Evolutionary conservation across 1,140 invertebrate genomes (phyloP), one percentile per base, ranked within the genome.

Genomic region (Ruditapes philippinarum): DNA sequence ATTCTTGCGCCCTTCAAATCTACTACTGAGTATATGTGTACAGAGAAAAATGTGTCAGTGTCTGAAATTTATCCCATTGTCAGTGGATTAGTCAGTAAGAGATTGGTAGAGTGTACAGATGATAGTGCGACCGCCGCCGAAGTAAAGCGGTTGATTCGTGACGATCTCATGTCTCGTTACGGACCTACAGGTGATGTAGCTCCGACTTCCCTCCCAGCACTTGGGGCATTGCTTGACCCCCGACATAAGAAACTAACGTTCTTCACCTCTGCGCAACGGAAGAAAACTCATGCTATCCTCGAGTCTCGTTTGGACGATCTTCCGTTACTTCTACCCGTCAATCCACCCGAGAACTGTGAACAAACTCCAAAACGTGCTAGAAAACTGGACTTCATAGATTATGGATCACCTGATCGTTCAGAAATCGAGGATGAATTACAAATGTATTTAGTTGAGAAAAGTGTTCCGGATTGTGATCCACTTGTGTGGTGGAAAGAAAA

Each of bases 401-500:
- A 36, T 14, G 51, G 51, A 19, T 57, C 76, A n/a, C 42, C 76
- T 22, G 76, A 79, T 22, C n/a, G 49, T 22, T 31, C 42, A 2
- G 2, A 7, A 17, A n/a, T n/a, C n/a, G 28, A 31, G 28, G 76
- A 79, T 22, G 76, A 79, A 54, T 1, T 79, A 19, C 42, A 38
- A 25, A 22, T 42, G 12, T 79, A 79, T 22, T n/a, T 51, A 14
- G 19, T n/a, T 33, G 42, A 79, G 22, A 51, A 51, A 54, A 36
- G 19, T 7, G n/a, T 12, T 1, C 17, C 42, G 25, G 31, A 54
- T 22, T 19, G 45, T 68, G 38, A 36, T 19, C 84, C 74, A 0
- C 74, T 87, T 45, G 2, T 45, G 2, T 87, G 42, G 84, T 87
- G 84, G 84, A n/a, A 31, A 25, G 25, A 51, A n/a, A 62, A 87